Conservation (phyloP, 2,888 invertebrate species). For the Cryptus armator region DNA sequence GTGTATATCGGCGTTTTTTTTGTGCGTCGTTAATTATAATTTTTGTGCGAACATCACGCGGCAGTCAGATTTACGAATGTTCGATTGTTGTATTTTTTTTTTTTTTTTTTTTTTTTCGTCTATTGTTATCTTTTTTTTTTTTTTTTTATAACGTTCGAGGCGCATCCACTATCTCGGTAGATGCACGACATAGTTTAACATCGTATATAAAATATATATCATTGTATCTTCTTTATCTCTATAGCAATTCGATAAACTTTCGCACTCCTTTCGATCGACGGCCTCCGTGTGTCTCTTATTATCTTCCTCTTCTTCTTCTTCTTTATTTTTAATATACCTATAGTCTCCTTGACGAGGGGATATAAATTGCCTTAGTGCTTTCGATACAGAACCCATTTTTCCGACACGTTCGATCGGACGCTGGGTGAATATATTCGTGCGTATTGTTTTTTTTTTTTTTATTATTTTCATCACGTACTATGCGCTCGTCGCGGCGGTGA, state of each 20-base stretch:
- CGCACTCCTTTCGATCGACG: conserved; percentile 26
- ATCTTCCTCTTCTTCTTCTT: neutral
- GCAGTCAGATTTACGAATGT: conserved; percentile 10
- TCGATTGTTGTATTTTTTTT: neutral
- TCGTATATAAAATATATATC: conserved; percentile 59
- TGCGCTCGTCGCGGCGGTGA: conserved; percentile 56
- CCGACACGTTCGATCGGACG: neutral
- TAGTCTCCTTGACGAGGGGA: conserved; percentile 40
- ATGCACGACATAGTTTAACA: conserved; percentile 61
- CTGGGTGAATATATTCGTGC: conserved; percentile 25
- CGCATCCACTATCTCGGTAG: conserved; percentile 67
- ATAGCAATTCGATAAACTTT: conserved; percentile 21
- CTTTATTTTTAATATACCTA: conserved; percentile 2
- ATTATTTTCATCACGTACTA: conserved; percentile 47
- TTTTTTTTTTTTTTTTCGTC: neutral
- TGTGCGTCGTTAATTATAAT: conserved; percentile 27
- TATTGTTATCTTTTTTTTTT: neutral
- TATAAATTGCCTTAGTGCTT: conserved; percentile 60
- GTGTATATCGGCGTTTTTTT: conserved; percentile 11
- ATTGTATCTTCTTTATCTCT: conserved; percentile 40
- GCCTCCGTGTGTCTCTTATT: conserved; percentile 30
- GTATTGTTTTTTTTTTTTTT: conserved; percentile 20
- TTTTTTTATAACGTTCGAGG: conserved; percentile 66
- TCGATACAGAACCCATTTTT: conserved; percentile 22
- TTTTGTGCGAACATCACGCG: conserved; percentile 13